These are phyloP conservation scores for Copsychus sechellarum DNA, from an alignment of 2,113 vertebrate species.

Conservation along the genomic window DNA sequence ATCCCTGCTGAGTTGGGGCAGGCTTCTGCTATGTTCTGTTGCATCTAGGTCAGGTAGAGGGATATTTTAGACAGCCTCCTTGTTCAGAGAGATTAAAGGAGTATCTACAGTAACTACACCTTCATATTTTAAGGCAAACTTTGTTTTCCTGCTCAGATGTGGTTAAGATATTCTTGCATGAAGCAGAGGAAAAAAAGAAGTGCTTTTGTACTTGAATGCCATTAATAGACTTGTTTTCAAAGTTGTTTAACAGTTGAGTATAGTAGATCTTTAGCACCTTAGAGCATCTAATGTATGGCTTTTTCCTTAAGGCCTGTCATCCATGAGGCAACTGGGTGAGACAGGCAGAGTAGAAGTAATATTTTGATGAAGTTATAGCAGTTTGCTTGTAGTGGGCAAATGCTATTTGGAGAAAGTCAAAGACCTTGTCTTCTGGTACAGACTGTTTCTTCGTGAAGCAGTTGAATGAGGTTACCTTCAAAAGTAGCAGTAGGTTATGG, in stretches of 20 bases:
- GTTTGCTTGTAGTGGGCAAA: background rate
- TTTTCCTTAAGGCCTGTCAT: background rate
- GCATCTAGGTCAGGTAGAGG: slow-evolving; percentile 47
- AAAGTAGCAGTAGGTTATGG: background rate
- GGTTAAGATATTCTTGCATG: background rate
- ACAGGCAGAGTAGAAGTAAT: background rate
- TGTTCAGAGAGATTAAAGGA: background rate
- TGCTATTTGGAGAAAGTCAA: background rate
- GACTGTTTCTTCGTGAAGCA: background rate
- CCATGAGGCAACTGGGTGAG: background rate
- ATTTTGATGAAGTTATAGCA: background rate
- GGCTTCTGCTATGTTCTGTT: background rate
- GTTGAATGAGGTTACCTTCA: background rate
- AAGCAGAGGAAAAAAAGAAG: background rate
- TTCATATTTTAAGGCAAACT: background rate
- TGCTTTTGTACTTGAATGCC: background rate
- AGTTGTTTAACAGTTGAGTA: background rate
- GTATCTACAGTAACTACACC: background rate
- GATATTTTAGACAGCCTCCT: slow-evolving; percentile 40
- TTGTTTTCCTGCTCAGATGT: background rate
- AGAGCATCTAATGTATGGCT: background rate
- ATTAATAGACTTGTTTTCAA: background rate
- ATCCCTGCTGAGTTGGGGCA: slow-evolving; percentile 45
- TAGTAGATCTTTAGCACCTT: background rate
- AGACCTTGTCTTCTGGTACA: background rate